phyloP scores from a whole-genome alignment of 2,113 vertebrate species.

The Gavia stellata region DNA sequence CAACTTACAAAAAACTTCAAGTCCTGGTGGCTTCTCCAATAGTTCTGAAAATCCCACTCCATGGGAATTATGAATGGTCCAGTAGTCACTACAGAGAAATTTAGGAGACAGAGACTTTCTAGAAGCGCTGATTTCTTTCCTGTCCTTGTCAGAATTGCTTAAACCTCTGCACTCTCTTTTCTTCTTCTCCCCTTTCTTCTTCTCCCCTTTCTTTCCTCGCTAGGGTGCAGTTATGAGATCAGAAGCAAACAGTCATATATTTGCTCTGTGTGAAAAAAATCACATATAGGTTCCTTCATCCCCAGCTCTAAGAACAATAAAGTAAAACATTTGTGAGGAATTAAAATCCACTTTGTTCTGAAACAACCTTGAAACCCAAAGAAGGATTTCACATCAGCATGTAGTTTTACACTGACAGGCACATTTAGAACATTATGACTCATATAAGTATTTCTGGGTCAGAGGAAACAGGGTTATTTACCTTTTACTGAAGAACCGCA shows the following conservation, averaged over 20 bases:
- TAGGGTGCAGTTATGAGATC: neutral
- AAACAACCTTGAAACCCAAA: conserved; percentile 33
- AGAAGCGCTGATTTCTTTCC: neutral
- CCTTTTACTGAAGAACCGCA: conserved; percentile 45
- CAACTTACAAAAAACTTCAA: neutral
- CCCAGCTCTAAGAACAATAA: conserved; percentile 13
- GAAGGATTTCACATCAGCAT: conserved; percentile 41
- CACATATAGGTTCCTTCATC: neutral
- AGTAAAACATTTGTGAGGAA: conserved; percentile 35
- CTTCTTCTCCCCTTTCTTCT: neutral
- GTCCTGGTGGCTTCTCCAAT: neutral
- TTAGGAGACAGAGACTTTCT: conserved; percentile 29
- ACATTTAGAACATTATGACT: conserved; percentile 63
- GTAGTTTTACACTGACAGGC: conserved; percentile 48
- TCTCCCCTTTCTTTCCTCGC: neutral
- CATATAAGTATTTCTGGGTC: conserved; percentile 57
- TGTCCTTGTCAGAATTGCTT: conserved; percentile 30
- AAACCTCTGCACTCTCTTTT: neutral
- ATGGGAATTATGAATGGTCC: neutral
- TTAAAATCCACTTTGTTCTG: conserved; percentile 34
- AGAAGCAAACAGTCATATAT: conserved; percentile 33
- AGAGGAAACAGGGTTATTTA: conserved; percentile 61
- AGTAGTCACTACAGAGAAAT: neutral
- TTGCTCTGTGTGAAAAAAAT: conserved; percentile 34
- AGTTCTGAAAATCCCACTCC: neutral